These are phyloP conservation scores for Lepidochrysops patricia DNA, from an alignment of 2,888 invertebrate species.

Conservation along the genomic window DNA sequence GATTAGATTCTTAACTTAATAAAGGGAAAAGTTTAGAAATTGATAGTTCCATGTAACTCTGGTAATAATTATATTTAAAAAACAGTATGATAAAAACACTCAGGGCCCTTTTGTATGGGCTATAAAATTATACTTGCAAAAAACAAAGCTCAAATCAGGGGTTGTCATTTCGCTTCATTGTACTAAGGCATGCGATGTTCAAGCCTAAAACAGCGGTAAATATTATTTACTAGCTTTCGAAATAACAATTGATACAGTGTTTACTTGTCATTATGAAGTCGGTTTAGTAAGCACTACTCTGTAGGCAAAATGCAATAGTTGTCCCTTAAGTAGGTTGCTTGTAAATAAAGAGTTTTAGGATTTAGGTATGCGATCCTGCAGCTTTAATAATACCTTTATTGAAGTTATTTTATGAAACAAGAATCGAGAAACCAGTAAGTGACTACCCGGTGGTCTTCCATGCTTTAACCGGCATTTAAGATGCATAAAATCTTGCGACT, in stretches of 20 bases:
- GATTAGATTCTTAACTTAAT: no score
- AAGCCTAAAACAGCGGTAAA: constrained; percentile 31
- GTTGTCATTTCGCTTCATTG: constrained; percentile 56
- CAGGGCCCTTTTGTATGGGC: constrained; percentile 15
- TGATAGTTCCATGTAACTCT: background rate
- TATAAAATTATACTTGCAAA: constrained; percentile 20
- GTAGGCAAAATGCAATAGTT: background rate
- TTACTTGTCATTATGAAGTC: constrained; percentile 10
- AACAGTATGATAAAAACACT: constrained; percentile 13
- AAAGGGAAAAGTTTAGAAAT: background rate
- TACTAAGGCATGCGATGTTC: constrained; percentile 54
- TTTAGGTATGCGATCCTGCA: no score
- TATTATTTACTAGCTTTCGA: constrained; percentile 22
- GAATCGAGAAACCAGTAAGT: no score
- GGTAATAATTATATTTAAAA: background rate
- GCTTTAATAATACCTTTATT: no score
- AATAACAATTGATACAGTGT: constrained; percentile 22
- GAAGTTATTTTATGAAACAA: no score
- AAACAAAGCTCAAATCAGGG: constrained; percentile 25
- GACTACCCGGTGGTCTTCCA: no score
- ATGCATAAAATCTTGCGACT: no score
- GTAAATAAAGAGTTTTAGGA: no score
- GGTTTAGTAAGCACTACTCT: background rate
- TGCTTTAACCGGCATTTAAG: no score
- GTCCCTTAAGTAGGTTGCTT: background rate